Base-by-base conservation (phyloP, 1,140 invertebrate genomes). In the Heliothis virescens region DNA sequence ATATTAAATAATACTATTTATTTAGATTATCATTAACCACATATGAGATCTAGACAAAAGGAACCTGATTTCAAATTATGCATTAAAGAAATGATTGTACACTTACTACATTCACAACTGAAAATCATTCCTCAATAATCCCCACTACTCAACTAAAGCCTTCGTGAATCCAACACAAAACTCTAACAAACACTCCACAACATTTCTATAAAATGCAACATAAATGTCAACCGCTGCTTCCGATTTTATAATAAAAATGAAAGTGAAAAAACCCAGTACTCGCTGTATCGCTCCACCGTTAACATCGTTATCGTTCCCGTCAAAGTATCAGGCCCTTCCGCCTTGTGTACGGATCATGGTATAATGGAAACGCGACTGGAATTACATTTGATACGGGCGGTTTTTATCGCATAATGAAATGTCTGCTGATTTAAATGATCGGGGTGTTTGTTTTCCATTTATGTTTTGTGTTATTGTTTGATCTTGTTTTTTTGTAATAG, bases 311-410 rank as follows among this genome's bases (percentile, higher is more conserved):
- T 71, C 67, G 63, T n/a, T 29, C 47, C 47, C 67, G 67, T 71
- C 67, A 71, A 71, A 71, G 67, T 53, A 71, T 71, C 67, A 53
- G 13, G 48, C 67, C 67, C 67, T 71, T 71, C 67, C 67, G 67
- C 52, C 67, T 71, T 71, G 67, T 53, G 67, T 29, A 29, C 67
- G 67, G 67, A 71, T 71, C 67, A 71, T 29, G 48, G 21, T 48
- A 48, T 67, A 67, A 67, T 67, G 63, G 63, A 67, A 53, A 71
- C 67, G 34, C 67, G 67, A n/a, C 34, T 71, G 67, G 21, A 71
- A 71, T 71, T 71, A 71, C 67, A 53, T 53, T 53, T 29, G 67
- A 71, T 71, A 71, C 67, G 48, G 67, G 26, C n/a, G 62, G 47
- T 53, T 71, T 71, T 71, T 71, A 53, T 71, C 67, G 67, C 47